These are phyloP conservation scores for Ips nitidus DNA, from an alignment of 1,140 invertebrate genomes.

Conservation along the genomic window DNA sequence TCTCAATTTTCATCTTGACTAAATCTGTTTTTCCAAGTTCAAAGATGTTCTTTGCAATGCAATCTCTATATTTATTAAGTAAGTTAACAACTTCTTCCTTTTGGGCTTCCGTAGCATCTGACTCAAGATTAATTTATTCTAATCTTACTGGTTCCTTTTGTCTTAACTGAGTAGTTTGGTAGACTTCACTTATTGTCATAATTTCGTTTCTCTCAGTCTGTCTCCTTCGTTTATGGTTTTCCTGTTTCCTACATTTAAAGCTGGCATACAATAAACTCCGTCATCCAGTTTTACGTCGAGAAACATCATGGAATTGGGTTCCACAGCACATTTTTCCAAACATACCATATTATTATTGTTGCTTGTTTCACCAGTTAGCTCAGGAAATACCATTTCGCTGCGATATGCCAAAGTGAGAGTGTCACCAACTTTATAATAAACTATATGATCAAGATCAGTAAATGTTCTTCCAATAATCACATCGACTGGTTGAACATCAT, in stretches of 20 bases:
- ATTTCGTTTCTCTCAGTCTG: neutral
- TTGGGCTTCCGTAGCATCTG: neutral
- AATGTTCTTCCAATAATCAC: neutral
- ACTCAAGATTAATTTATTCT: neutral
- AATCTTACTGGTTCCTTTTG: neutral
- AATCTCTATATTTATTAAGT: slow-evolving; percentile 1
- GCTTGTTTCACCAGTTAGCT: neutral
- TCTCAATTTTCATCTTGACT: neutral
- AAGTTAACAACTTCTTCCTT: neutral
- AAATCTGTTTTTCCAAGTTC: neutral
- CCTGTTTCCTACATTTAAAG: neutral
- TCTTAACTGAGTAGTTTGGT: neutral
- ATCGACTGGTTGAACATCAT: neutral
- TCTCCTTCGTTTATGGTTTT: neutral
- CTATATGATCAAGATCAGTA: too few species aligned
- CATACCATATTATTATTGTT: too few species aligned
- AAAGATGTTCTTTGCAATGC: neutral
- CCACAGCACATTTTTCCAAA: neutral
- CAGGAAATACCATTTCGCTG: neutral
- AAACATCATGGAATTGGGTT: neutral
- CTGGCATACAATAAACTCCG: neutral
- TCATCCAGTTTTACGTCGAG: neutral
- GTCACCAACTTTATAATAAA: too few species aligned
- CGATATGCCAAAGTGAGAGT: too few species aligned
- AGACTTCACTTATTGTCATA: neutral